phyloP scores from a whole-genome alignment of 2,113 vertebrate genomes.

The Bubalus kerabau region DNA sequence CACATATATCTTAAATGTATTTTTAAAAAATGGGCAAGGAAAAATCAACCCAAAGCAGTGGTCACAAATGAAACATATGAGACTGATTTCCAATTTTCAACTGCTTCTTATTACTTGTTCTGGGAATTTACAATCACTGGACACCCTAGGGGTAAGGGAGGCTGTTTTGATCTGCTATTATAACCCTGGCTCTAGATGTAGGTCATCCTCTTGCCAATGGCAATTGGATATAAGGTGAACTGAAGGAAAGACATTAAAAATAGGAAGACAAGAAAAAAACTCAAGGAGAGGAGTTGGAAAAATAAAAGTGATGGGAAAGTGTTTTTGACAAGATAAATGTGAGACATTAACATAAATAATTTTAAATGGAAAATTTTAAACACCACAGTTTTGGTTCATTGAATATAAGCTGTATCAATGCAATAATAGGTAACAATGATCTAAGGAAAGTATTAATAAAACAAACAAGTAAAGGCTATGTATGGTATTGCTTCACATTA shows the following conservation, averaged over 20 bases:
- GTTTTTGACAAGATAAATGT: neutral
- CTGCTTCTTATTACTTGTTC: neutral
- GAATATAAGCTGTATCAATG: neutral
- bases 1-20: neutral
- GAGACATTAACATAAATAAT: neutral
- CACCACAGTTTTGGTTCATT: neutral
- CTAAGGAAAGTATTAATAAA: neutral
- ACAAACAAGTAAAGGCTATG: neutral
- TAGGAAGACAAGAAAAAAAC: neutral
- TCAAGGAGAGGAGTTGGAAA: neutral
- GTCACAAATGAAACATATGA: neutral
- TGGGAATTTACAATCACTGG: neutral
- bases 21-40: neutral
- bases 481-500: neutral
- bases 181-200: neutral
- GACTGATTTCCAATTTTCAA: neutral
- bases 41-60: neutral
- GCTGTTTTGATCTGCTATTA: neutral
- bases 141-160: neutral
- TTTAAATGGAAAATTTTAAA: neutral
- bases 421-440: neutral
- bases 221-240: neutral
- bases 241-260: conserved; percentile 6
- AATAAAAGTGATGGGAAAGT: neutral
- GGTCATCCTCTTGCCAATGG: neutral